Conservation (phyloP, 2,888 invertebrate species). For the Protula sp. region DNA sequence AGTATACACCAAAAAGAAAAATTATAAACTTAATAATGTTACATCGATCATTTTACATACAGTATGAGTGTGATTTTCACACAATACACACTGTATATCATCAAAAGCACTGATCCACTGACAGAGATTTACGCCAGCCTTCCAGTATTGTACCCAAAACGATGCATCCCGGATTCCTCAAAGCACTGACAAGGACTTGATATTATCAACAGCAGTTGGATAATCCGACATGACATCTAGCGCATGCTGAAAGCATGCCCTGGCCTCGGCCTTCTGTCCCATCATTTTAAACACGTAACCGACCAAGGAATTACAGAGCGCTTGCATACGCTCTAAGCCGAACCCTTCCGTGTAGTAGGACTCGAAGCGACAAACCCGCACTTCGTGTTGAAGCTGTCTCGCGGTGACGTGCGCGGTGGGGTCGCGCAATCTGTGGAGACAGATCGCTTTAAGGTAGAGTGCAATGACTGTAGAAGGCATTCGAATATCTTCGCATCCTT, state of each 20-base stretch:
- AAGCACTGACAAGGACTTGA: not conserved
- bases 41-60: too few relatives aligned
- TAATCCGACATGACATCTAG: conserved; percentile 10
- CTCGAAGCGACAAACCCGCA: conserved; percentile 8
- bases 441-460: conserved; percentile 15
- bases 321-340: conserved; percentile 18
- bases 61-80: too few relatives aligned
- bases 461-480: conserved; percentile 17
- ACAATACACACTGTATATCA: too few relatives aligned
- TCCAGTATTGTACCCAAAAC: too few relatives aligned
- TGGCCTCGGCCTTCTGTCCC: conserved; percentile 6
- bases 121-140: too few relatives aligned
- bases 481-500: conserved; percentile 15
- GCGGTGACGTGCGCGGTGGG: conserved; percentile 7
- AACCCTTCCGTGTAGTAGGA: conserved; percentile 14
- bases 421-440: conserved; percentile 11
- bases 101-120: too few relatives aligned
- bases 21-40: too few relatives aligned
- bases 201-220: conserved; percentile 5
- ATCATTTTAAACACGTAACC: conserved; percentile 13
- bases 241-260: conserved; percentile 12
- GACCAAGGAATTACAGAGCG: conserved; percentile 12
- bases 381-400: conserved; percentile 12
- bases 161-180: too few relatives aligned
- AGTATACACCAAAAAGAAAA: too few relatives aligned